phyloP scores from a whole-genome alignment of 1,140 invertebrate genomes.

The Campoletis sonorensis region DNA sequence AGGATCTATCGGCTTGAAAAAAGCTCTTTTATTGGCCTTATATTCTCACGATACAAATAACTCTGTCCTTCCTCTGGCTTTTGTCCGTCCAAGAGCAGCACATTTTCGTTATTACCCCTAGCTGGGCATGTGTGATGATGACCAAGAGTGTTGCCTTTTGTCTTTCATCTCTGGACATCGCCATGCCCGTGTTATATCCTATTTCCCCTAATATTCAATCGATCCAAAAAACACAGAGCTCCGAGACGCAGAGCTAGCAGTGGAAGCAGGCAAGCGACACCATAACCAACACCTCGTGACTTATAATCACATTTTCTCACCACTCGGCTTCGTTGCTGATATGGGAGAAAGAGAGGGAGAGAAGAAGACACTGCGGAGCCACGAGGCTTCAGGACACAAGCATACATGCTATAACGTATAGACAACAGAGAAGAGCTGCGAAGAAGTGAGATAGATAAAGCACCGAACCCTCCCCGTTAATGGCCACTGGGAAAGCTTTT shows the following conservation, averaged over 20 bases:
- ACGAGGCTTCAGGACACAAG: slow-evolving; percentile 35
- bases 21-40: background rate
- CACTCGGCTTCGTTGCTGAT: slow-evolving; percentile 52
- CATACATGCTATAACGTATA: slow-evolving; percentile 17
- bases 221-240: slow-evolving; percentile 58
- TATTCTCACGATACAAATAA: slow-evolving; percentile 35
- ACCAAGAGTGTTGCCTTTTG: slow-evolving; percentile 59
- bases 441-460: slow-evolving; percentile 29
- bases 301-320: slow-evolving; percentile 77
- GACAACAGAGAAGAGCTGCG: slow-evolving; percentile 6
- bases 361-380: background rate
- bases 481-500: slow-evolving; percentile 75
- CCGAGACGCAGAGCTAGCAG: slow-evolving; percentile 3
- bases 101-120: slow-evolving; percentile 51
- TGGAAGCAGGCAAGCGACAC: slow-evolving; percentile 35
- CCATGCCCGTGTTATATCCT: slow-evolving; percentile 36
- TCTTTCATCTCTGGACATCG: slow-evolving; percentile 69
- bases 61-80: slow-evolving; percentile 27
- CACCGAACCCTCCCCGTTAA: slow-evolving; percentile 71
- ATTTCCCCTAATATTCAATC: slow-evolving; percentile 71
- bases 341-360: slow-evolving; percentile 14
- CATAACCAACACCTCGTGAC: slow-evolving; percentile 72
- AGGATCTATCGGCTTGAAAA: slow-evolving; percentile 35
- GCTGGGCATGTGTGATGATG: slow-evolving; percentile 47
- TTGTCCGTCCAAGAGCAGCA: slow-evolving; percentile 34